Evolutionary conservation across 2,888 invertebrate species (phyloP), one percentile per base, ranked within the genome.

Genomic region (Magallana nippona): DNA sequence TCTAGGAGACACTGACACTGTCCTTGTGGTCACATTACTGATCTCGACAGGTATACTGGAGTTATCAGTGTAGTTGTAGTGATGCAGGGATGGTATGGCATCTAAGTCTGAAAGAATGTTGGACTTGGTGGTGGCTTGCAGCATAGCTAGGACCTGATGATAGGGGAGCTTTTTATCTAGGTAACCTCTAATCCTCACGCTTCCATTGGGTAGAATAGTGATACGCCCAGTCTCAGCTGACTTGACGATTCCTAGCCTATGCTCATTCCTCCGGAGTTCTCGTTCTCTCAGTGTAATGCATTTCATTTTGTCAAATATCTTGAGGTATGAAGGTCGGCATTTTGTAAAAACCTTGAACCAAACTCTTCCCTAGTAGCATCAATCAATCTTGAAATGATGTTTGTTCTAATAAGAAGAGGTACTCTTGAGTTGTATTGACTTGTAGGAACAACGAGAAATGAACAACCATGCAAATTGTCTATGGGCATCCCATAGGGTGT

Each of bases 381-480:
- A 27, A 82, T 19, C 1, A 82, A 55, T 15, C 82, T 55, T 27
- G 17, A 32, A 27, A 82, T 11, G 60, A 82, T 84, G 55, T 78
- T 82, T 55, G 79, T 79, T 10, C 79, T 81, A 55, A 82, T 19
- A 5, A 62, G 58, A 13, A 84, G 55, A 11, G 84, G 84, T 63
- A 62, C 79, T 27, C 78, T 27, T 58, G 44, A 19, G 22, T 57
- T 82, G 19, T 63, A 82, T 1, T 60, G 60, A 32, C 71, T 84
- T 2, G 78, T 82, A 58, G 81, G 78, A 1, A 71, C 63, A 15
- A 84, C 57, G 0, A 84, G 44, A 60, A 84, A 82, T 44, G 82
- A 22, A 56, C 82, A 84, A 8, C 32, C n/a, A 22, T 82, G 62
- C 0, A 22, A 2, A 13, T 11, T 22, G 19, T 55, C 13, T 3